Evolutionary conservation across 1,140 invertebrate species (phyloP), one percentile per base, ranked within the genome.

Genomic region (Cardiocondyla obscurior): DNA sequence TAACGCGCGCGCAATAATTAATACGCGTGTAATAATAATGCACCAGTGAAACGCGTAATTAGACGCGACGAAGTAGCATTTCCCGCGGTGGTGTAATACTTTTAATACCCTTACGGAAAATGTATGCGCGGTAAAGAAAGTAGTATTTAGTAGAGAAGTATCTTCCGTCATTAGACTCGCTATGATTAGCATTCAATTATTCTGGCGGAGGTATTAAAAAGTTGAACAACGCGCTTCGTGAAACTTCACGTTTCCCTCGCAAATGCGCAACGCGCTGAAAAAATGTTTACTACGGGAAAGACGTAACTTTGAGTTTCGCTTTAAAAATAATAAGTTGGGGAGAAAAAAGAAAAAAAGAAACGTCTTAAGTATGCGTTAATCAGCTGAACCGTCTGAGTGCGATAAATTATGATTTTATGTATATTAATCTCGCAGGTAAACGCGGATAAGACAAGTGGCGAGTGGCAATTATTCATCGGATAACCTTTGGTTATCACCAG

Each of bases 1-100:
- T 22, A 19, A 39, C 22, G 39, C 3, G n/a, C 53, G 57, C 33
- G 57, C 14, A 33, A 46, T 62, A 49, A 76, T 64, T 76, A 62
- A 62, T 64, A 64, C 19, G 30, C n/a, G 73, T 53, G 42, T 49
- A 64, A 76, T 64, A 76, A 76, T 62, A 76, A 76, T 42, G 22
- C 14, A 55, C 57, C 57, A 55, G 14, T 39, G 55, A 49, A 62
- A 62, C 57, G 57, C 73, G 30, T 76, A 64, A 76, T 76, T 76
- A 76, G 19, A n/a, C 58, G 42, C 58, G 73, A 60, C 42, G 25
- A 46, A 62, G 28, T 76, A 62, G 28, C 64, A 49, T 62, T 60
- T 62, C 28, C 57, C 72, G 57, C 57, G n/a, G 28, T 76, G 55
- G 30, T 58, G 73, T 64, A 76, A 64, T 49, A 36, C 36, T 64